phyloP scores from a whole-genome alignment of 2,113 vertebrate species.

The Onychostruthus taczanowskii region DNA sequence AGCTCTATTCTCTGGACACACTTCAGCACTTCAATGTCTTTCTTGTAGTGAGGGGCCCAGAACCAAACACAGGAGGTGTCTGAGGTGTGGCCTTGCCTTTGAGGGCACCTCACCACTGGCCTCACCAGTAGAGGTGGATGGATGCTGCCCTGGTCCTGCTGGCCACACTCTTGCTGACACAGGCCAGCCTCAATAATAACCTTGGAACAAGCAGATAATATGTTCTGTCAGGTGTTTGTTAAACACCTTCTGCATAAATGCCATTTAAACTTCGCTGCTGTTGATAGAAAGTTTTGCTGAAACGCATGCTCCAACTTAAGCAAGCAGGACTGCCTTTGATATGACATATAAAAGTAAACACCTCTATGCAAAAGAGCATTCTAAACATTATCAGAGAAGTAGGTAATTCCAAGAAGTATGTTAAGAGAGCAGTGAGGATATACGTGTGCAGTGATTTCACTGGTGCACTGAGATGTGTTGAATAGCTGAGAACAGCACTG shows the following conservation, averaged over 20 bases:
- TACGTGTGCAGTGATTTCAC: neutral
- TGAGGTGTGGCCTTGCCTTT: neutral
- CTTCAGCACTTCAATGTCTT: neutral
- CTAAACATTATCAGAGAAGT: neutral
- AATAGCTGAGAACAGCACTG: neutral
- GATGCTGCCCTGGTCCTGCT: neutral
- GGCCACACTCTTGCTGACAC: neutral
- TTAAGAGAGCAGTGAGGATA: neutral
- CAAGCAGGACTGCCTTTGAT: neutral
- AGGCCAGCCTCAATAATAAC: neutral
- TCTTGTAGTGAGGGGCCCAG: neutral
- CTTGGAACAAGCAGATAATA: neutral
- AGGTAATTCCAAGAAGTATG: neutral
- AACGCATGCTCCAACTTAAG: neutral
- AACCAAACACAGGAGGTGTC: neutral
- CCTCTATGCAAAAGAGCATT: neutral
- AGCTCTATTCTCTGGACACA: rapidly evolving
- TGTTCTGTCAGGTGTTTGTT: neutral
- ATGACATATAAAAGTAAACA: neutral
- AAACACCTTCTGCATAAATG: neutral
- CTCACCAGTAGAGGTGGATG: neutral
- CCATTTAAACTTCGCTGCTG: neutral
- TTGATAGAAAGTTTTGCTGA: neutral
- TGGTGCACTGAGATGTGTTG: neutral
- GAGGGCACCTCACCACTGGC: neutral